These are phyloP conservation scores for Pemphigus obesinymphae DNA, from an alignment of 1,140 invertebrate species.

Conservation along the genomic window DNA sequence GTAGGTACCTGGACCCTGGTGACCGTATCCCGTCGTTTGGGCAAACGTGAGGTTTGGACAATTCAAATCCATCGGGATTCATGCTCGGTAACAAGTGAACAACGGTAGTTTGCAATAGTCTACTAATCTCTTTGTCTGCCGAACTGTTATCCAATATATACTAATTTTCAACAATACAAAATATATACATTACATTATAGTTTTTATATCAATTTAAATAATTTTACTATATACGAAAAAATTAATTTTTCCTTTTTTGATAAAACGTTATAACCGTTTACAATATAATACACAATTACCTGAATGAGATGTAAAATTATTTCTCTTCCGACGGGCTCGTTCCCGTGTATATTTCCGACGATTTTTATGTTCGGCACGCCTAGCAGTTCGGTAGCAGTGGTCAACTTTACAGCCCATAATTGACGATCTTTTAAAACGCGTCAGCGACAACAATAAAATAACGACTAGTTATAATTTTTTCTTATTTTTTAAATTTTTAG, in stretches of 20 bases:
- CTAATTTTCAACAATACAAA: conserved; percentile 47
- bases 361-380: conserved; percentile 57
- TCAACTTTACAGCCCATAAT: conserved; percentile 37
- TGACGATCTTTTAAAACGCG: conserved; percentile 61
- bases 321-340: conserved; percentile 58
- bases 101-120: conserved; percentile 74
- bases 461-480: no score
- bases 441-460: conserved; percentile 71
- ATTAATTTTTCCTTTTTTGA: no score
- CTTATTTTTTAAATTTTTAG: no score
- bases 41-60: conserved; percentile 46
- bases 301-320: conserved; percentile 56
- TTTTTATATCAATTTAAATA: no score
- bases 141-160: conserved; percentile 85
- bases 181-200: no score
- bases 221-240: no score
- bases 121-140: conserved; percentile 65
- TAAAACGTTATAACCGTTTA: no score
- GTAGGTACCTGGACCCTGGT: neutral
- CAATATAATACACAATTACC: conserved; percentile 46
- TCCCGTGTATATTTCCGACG: conserved; percentile 58
- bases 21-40: neutral
- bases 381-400: conserved; percentile 46
- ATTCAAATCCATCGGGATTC: conserved; percentile 87
- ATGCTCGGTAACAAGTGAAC: conserved; percentile 87